These are phyloP conservation scores for Olivierus martensii DNA, from an alignment of 1,140 invertebrate species.

Conservation along the genomic window DNA sequence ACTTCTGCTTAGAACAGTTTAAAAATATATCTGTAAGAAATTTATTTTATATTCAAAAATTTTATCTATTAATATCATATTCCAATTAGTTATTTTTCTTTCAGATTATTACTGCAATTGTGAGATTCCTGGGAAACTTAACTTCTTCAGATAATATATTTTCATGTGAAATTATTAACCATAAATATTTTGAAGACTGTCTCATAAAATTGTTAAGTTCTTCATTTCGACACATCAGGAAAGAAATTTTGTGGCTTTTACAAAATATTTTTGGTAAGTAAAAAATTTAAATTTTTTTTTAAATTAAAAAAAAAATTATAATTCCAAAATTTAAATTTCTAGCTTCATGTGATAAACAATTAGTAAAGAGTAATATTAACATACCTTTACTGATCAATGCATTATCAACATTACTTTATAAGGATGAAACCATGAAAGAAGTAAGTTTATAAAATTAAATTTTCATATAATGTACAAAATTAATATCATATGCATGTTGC, in stretches of 20 bases:
- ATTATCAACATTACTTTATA: neutral
- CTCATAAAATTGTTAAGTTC: neutral
- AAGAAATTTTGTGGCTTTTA: conserved; percentile 8
- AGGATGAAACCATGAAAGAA: neutral
- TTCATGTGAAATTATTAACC: neutral
- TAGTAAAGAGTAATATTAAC: neutral
- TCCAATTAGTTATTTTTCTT: too few species aligned
- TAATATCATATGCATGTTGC: too few species aligned
- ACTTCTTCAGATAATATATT: neutral
- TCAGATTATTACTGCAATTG: conserved; percentile 1
- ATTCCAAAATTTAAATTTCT: neutral
- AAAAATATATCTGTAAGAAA: too few species aligned
- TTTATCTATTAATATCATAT: too few species aligned
- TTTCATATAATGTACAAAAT: too few species aligned
- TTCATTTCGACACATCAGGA: neutral
- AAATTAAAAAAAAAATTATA: neutral
- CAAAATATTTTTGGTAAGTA: conserved; percentile 5
- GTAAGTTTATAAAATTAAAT: too few species aligned
- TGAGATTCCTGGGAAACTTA: conserved; percentile 1
- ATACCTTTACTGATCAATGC: neutral
- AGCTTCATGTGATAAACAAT: neutral
- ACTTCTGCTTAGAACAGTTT: too few species aligned
- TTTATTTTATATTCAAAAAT: neutral
- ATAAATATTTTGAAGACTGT: neutral
- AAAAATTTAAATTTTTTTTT: neutral